Evolutionary conservation across 2,113 vertebrate species (phyloP), one percentile per base, ranked within the genome.

Genomic region (Phalacrocorax carbo): DNA sequence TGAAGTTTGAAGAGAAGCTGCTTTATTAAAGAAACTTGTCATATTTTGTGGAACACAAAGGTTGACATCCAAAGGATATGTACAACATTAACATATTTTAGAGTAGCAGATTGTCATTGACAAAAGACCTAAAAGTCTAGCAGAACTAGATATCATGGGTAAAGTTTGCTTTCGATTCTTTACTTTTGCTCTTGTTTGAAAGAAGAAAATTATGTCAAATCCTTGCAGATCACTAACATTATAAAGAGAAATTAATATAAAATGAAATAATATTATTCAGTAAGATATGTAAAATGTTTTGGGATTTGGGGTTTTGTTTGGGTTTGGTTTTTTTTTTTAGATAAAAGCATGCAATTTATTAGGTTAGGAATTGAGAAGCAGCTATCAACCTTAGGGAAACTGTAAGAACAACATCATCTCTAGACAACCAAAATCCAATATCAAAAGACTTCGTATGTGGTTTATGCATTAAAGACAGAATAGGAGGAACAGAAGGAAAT

Each of bases 121-220:
- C 15, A 40, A 62, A 81, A 46, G 27, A 21, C 21, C 23, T 30
- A 57, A 14, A 64, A 54, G 13, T 83, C 11, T 15, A 64, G 10
- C 11, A 77, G 44, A 95, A 60, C 7, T 4, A 40, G 22, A 52
- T 29, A 2, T 15, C 11, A 49, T 18, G 13, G 15, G 4, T 22
- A 62, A 72, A 46, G 17, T 57, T 83, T 73, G 8, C 15, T 71
- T 91, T 77, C 18, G 34, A 3, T 48, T 68, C 25, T 26, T 69
- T 38, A 25, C 1, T 52, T 44, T 55, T 60, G 3, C 0, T 60
- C 69, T 38, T 46, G 6, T 42, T 87, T 20, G 6, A 9, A 69
- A 58, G 21, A 49, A 36, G 42, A 68, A 61, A 13, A 13, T 0
- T 0, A 13, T 1, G 5, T 19, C 6, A 58, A 52, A 42, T 70